Conservation (phyloP, 2,888 invertebrate genomes). For the Aspidiotus destructor region DNA sequence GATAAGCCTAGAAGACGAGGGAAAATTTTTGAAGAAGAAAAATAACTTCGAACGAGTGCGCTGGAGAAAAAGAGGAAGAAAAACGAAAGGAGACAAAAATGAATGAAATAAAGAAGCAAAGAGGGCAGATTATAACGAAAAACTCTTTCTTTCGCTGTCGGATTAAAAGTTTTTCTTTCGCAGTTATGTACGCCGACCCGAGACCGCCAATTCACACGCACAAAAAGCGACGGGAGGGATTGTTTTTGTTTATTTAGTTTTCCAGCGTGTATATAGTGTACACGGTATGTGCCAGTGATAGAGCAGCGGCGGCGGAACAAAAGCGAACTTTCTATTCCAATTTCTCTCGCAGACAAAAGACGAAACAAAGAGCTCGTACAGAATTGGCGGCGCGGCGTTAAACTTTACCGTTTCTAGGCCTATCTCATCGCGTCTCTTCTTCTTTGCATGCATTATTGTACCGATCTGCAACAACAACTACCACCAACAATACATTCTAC, state of each 20-base stretch:
- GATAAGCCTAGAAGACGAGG: too few relatives aligned
- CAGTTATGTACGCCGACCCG: neutral
- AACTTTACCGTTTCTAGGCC: neutral
- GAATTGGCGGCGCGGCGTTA: neutral
- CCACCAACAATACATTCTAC: neutral
- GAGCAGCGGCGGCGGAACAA: neutral
- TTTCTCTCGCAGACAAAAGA: slow-evolving; percentile 2
- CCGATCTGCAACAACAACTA: neutral
- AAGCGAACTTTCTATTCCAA: slow-evolving; percentile 2
- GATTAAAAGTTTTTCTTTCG: slow-evolving; percentile 4
- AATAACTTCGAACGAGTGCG: too few relatives aligned
- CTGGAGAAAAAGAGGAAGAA: neutral
- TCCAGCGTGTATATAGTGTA: neutral
- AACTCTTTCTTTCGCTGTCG: neutral
- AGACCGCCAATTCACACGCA: neutral
- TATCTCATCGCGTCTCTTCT: neutral
- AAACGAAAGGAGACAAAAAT: neutral
- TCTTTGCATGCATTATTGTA: neutral
- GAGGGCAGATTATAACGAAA: neutral
- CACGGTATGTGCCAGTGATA: too few relatives aligned
- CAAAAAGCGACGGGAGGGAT: slow-evolving; percentile 4
- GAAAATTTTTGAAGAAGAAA: too few relatives aligned
- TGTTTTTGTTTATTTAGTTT: slow-evolving; percentile 3
- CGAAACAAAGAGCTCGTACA: neutral
- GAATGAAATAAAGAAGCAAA: neutral